Conservation (phyloP, 1,140 invertebrate species). For the Capitella teleta region DNA sequence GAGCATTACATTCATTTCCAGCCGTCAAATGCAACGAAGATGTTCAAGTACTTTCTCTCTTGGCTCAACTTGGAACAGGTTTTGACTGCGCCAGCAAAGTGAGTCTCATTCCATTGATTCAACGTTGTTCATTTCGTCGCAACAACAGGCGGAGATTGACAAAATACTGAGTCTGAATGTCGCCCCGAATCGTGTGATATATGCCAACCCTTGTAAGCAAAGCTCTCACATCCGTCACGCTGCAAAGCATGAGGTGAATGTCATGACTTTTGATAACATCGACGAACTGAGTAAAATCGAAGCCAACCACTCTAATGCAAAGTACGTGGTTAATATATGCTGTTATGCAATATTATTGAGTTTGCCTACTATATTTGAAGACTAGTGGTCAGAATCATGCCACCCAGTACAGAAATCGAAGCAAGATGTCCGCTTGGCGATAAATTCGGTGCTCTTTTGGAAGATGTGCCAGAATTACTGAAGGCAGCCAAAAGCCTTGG, state of each 20-base stretch:
- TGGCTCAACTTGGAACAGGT: constrained; percentile 72
- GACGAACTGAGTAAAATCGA: constrained; percentile 87
- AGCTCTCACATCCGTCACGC: constrained; percentile 85
- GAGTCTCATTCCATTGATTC: no score
- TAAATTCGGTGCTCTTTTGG: constrained; percentile 87
- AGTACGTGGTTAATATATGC: constrained; percentile 22
- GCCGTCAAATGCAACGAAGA: constrained; percentile 96
- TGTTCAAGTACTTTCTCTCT: constrained; percentile 62
- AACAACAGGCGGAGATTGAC: constrained; percentile 65
- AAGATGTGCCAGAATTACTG: constrained; percentile 67
- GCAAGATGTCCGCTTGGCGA: constrained; percentile 82
- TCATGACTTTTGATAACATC: constrained; percentile 94
- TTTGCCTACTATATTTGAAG: constrained; percentile 21
- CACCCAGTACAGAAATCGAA: constrained; percentile 72
- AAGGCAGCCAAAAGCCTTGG: constrained; percentile 58
- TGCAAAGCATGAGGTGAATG: constrained; percentile 57
- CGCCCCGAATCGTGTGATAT: constrained; percentile 73
- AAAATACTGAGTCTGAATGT: constrained; percentile 72
- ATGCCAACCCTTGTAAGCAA: constrained; percentile 95
- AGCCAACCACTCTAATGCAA: constrained; percentile 65
- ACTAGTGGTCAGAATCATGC: constrained; percentile 74
- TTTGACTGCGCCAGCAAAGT: constrained; percentile 96
- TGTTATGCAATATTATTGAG: not conserved
- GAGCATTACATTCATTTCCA: constrained; percentile 43
- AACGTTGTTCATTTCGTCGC: no score